A percentile compares a stretch with the other conserved stretches of the same genome.
Conservation (phyloP, 2,797 vertebrate genomes). For the Epinephelus malabaricus region DNA sequence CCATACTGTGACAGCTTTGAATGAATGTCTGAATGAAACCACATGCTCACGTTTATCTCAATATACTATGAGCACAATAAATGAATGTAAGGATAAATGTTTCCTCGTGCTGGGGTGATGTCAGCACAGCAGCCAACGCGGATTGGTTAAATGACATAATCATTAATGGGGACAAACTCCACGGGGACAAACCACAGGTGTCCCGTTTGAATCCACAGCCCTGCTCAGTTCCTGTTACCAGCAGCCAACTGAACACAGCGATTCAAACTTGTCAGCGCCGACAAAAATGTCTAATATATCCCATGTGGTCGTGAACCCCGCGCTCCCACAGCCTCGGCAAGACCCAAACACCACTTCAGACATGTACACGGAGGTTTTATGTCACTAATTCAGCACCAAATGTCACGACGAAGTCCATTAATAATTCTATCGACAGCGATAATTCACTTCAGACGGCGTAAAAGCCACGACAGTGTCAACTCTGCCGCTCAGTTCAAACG, state of each 20-base stretch:
- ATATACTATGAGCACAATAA: not conserved
- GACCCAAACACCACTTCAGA: not conserved
- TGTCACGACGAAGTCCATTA: constrained; percentile 59
- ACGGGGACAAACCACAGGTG: constrained; percentile 69
- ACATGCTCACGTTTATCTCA: not conserved
- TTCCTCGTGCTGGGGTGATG: not conserved
- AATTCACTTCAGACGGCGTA: constrained; percentile 23
- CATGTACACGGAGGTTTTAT: not conserved
- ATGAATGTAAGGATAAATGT: not conserved
- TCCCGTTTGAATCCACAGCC: constrained; percentile 33
- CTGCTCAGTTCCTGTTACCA: constrained; percentile 47
- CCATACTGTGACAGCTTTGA: not conserved
- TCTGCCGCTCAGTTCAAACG: constrained; percentile 32
- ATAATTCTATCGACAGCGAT: constrained; percentile 76
- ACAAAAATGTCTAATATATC: constrained; percentile 47
- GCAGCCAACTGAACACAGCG: constrained; percentile 44
- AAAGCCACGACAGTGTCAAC: constrained; percentile 24
- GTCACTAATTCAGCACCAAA: not conserved
- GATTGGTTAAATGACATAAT: constrained; percentile 9
- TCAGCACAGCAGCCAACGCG: not conserved
- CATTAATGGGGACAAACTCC: constrained; percentile 29
- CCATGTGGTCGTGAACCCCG: constrained; percentile 18
- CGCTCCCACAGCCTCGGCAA: not conserved
- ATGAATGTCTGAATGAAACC: not conserved
- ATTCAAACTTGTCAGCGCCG: constrained; percentile 59